Evolutionary conservation across 2,888 invertebrate genomes (phyloP).

Genomic region (Nemurella pictetii): DNA sequence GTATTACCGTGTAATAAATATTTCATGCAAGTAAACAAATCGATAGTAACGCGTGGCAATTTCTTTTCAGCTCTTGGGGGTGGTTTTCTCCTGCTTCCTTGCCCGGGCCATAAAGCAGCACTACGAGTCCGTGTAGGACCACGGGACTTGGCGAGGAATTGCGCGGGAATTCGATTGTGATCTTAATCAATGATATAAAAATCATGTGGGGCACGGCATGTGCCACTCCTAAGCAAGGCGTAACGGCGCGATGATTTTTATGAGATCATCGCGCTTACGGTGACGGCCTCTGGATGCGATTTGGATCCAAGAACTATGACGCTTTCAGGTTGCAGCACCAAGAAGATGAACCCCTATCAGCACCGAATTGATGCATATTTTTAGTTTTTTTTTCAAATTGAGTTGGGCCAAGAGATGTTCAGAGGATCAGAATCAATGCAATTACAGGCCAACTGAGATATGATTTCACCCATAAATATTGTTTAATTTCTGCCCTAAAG

Average conservation of each 20-base stretch:
- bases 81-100: slow-evolving; percentile 85
- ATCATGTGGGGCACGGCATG: background rate
- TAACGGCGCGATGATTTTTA: background rate
- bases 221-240: background rate
- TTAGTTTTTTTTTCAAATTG: too few species aligned
- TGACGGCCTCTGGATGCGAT: too few species aligned
- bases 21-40: background rate
- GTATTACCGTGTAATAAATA: background rate
- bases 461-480: too few species aligned
- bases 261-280: background rate
- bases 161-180: background rate
- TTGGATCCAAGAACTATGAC: too few species aligned
- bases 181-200: background rate
- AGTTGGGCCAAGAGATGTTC: too few species aligned
- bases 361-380: too few species aligned
- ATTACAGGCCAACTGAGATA: too few species aligned
- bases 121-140: slow-evolving; percentile 36
- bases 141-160: background rate
- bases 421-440: too few species aligned
- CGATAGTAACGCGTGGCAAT: slow-evolving; percentile 8
- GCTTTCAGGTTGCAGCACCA: too few species aligned
- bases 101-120: slow-evolving; percentile 74
- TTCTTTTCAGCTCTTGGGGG: slow-evolving; percentile 73
- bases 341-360: too few species aligned
- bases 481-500: too few species aligned